Conservation (phyloP, 2,113 vertebrate genomes). For the Thermophis baileyi region DNA sequence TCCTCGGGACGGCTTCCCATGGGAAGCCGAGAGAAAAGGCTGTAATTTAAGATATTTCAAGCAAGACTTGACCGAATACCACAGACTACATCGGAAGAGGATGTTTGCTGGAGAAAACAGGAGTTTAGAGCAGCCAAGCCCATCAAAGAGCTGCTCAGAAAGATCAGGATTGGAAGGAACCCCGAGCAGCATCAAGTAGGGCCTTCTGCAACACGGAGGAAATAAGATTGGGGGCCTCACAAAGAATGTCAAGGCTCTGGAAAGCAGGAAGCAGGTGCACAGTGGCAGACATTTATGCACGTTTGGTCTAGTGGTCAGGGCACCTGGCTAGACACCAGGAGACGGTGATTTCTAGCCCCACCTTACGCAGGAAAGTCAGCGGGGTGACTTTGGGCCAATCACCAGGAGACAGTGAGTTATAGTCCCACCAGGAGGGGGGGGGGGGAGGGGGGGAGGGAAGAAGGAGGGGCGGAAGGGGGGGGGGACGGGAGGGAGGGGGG, state of each 20-base stretch:
- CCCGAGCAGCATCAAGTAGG: not conserved
- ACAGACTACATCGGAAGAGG: not conserved
- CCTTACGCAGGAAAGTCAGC: not conserved
- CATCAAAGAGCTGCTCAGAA: not conserved
- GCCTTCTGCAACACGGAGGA: not conserved
- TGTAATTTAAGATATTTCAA: not conserved
- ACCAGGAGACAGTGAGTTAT: not conserved
- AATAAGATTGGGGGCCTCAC: not conserved
- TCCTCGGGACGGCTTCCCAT: not conserved
- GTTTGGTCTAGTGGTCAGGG: not conserved
- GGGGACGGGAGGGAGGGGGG: no score
- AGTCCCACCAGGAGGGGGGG: not conserved
- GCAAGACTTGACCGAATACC: not conserved
- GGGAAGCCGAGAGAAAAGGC: not conserved
- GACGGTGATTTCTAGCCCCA: not conserved
- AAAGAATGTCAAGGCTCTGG: not conserved
- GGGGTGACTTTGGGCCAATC: not conserved
- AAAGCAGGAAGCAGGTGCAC: not conserved
- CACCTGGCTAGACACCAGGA: not conserved
- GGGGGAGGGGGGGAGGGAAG: no score
- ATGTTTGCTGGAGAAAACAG: not conserved
- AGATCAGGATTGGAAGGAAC: not conserved
- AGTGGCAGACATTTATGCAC: not conserved
- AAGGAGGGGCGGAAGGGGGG: not conserved
- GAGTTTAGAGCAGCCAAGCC: not conserved